Percentiles rank a stretch among this genome's conserved stretches.
phyloP scores from a whole-genome alignment of 2,113 vertebrate genomes.

The Calcarius ornatus region DNA sequence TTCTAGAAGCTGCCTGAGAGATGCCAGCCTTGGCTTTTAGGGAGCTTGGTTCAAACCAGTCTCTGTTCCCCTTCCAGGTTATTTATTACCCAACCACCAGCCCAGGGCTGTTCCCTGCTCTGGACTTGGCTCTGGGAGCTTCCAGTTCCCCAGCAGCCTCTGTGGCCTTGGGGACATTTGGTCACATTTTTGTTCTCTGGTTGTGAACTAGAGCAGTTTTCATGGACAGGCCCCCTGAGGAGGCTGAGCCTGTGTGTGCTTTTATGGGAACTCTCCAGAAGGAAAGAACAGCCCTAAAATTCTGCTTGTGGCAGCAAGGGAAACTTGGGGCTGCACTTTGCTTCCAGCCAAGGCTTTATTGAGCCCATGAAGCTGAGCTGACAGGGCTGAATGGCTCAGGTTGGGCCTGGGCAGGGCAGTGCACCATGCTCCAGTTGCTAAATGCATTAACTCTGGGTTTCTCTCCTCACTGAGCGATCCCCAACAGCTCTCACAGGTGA shows the following conservation, averaged over 20 bases:
- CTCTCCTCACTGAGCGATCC: rapidly evolving
- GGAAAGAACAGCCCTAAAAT: background rate
- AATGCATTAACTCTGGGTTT: background rate
- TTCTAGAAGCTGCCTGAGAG: background rate
- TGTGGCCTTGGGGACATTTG: rapidly evolving
- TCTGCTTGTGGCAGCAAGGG: background rate
- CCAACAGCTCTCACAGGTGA: background rate
- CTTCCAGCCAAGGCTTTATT: background rate
- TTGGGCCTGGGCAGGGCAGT: background rate
- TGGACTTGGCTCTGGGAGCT: background rate
- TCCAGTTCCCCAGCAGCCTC: background rate
- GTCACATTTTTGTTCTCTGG: background rate
- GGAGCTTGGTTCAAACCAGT: background rate
- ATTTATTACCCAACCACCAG: background rate
- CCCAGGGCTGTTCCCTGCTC: background rate
- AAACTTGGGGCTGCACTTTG: background rate
- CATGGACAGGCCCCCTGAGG: background rate
- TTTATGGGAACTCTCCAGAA: background rate
- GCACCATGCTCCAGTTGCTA: background rate
- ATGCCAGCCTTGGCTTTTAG: background rate
- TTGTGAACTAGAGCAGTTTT: background rate
- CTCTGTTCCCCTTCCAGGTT: background rate
- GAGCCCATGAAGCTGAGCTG: background rate
- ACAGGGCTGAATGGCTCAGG: background rate
- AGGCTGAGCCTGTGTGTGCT: background rate